These are phyloP conservation scores for Hemicordylus capensis DNA, from an alignment of 2,113 vertebrate species.

Conservation along the genomic window DNA sequence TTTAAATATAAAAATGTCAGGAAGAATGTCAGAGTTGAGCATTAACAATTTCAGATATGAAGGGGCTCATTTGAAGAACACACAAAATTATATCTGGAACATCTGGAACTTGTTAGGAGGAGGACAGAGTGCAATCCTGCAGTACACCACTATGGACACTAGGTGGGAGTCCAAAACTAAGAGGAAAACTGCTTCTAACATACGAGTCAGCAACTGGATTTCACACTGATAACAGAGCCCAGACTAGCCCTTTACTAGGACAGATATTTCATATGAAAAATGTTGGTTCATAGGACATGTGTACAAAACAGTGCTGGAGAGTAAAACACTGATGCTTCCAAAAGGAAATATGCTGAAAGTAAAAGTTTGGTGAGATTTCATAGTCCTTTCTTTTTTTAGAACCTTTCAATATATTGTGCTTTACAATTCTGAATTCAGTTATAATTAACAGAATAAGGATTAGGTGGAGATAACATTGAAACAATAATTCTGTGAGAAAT, in stretches of 20 bases:
- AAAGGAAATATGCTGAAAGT: background rate
- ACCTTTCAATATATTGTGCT: background rate
- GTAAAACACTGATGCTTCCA: background rate
- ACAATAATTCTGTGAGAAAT: background rate
- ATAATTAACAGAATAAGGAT: background rate
- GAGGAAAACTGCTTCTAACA: background rate
- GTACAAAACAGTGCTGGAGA: background rate
- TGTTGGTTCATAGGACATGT: background rate
- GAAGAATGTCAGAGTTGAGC: background rate
- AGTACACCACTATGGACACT: constrained; percentile 1
- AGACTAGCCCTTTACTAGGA: background rate
- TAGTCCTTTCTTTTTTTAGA: background rate
- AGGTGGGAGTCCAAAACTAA: constrained; percentile 59
- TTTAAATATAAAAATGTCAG: too few relatives aligned
- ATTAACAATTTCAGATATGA: background rate
- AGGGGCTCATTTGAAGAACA: too few relatives aligned
- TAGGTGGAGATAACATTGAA: background rate
- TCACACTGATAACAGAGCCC: background rate
- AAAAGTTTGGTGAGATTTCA: background rate
- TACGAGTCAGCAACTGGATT: background rate
- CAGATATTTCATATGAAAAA: background rate
- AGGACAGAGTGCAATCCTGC: background rate
- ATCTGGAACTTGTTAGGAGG: background rate
- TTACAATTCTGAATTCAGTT: background rate
- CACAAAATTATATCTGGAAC: background rate